phyloP scores from a whole-genome alignment of 2,888 invertebrate species.

The Agrilus mali region DNA sequence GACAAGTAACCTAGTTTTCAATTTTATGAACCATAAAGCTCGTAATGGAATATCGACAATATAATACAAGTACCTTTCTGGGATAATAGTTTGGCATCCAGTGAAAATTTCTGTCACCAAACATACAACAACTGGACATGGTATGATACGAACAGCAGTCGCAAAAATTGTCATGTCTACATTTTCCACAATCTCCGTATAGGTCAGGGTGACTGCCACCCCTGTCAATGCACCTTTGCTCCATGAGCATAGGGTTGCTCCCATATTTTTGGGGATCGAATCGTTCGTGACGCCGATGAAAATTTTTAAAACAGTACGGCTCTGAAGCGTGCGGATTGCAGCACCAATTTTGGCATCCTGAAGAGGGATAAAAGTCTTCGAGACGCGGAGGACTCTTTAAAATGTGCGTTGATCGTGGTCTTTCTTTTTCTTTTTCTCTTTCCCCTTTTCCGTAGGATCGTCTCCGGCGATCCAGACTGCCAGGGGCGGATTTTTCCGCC shows the following conservation, averaged over 20 bases:
- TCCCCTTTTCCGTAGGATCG: constrained; percentile 37
- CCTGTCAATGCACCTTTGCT: constrained; percentile 17
- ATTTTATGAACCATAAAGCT: too few relatives aligned
- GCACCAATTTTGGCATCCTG: constrained; percentile 27
- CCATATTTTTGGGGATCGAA: constrained; percentile 36
- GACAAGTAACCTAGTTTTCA: too few relatives aligned
- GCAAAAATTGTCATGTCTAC: constrained; percentile 15
- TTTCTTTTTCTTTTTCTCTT: constrained; percentile 51
- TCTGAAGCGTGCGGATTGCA: constrained; percentile 22
- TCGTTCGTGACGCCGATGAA: constrained; percentile 43
- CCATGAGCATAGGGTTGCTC: constrained; percentile 34
- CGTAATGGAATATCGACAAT: too few relatives aligned
- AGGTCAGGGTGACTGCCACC: constrained; percentile 33
- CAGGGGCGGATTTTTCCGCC: constrained; percentile 20
- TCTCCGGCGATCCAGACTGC: constrained; percentile 33
- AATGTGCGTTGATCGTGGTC: constrained; percentile 46
- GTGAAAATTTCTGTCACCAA: constrained; percentile 26
- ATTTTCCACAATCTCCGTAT: constrained; percentile 23
- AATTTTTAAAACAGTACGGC: constrained; percentile 37
- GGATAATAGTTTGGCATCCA: constrained; percentile 27
- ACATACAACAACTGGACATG: constrained; percentile 28
- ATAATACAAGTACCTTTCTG: constrained; percentile 11
- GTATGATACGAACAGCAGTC: constrained; percentile 29
- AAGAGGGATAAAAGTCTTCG: constrained; percentile 22
- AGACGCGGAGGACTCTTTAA: constrained; percentile 27